Conservation (phyloP, 2,888 invertebrate species). For the Adineta ricciae region DNA sequence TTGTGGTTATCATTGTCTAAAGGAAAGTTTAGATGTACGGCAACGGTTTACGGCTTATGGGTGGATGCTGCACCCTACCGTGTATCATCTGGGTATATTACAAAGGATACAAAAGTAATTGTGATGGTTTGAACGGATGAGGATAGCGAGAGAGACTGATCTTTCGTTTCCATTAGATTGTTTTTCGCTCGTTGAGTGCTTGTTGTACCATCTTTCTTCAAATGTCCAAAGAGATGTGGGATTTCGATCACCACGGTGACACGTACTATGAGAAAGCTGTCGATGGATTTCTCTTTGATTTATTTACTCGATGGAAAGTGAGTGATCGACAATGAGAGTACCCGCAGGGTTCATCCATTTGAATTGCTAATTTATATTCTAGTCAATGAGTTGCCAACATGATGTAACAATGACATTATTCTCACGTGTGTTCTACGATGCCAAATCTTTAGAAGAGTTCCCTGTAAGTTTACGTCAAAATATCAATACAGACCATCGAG, state of each 20-base stretch:
- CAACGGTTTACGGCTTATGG: neutral
- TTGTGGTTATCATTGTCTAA: too few species aligned
- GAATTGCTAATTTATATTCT: neutral
- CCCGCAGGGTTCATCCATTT: too few species aligned
- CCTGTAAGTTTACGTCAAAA: slow-evolving; percentile 51
- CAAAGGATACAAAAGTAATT: slow-evolving; percentile 5
- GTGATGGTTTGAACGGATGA: too few species aligned
- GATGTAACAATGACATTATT: slow-evolving; percentile 95
- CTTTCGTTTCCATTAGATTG: slow-evolving; percentile 55
- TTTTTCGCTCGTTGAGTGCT: slow-evolving; percentile 89
- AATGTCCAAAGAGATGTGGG: slow-evolving; percentile 99
- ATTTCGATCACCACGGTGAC: slow-evolving; percentile 95
- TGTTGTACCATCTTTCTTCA: slow-evolving; percentile 90
- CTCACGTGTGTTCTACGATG: slow-evolving; percentile 79
- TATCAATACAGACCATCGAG: slow-evolving; percentile 80
- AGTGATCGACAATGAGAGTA: slow-evolving; percentile 33
- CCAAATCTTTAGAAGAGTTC: slow-evolving; percentile 53
- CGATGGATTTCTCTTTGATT: slow-evolving; percentile 84
- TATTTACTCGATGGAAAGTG: slow-evolving; percentile 91
- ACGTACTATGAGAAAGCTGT: slow-evolving; percentile 90
- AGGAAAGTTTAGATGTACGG: neutral
- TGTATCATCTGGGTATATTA: slow-evolving; percentile 15
- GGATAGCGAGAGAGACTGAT: too few species aligned
- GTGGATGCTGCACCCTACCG: neutral
- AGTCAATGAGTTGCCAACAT: slow-evolving; percentile 68